A percentile compares a stretch with the other conserved stretches of the same genome.
Evolutionary conservation across 2,797 vertebrate species (phyloP).

Genomic region (Diceros bicornis): DNA sequence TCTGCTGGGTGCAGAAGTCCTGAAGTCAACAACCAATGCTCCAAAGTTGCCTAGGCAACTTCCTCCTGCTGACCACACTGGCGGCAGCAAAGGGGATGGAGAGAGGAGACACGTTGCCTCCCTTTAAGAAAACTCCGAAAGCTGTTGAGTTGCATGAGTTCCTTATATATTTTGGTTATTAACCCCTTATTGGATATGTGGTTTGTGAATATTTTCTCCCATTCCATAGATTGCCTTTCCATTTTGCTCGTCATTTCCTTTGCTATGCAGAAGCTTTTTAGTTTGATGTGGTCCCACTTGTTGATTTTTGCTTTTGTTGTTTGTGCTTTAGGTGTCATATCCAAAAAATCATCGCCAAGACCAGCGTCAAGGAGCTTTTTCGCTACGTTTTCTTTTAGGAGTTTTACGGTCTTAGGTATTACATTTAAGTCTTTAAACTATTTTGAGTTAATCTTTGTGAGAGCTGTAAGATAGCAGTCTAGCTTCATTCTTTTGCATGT

Average conservation of each 20-base stretch:
- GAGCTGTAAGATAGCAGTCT: not conserved
- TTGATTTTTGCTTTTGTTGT: not conserved
- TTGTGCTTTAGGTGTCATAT: not conserved
- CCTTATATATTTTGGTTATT: not conserved
- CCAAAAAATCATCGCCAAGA: not conserved
- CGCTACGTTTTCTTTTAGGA: not conserved
- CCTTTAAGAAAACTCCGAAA: slow-evolving; percentile 14
- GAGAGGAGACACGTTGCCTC: not conserved
- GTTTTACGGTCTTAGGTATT: not conserved
- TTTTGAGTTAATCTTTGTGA: not conserved
- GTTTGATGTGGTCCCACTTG: not conserved
- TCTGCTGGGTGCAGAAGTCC: not conserved
- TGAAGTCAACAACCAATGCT: not conserved
- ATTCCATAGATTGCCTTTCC: not conserved
- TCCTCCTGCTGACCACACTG: not conserved
- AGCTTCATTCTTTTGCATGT: not conserved
- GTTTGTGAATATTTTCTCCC: not conserved
- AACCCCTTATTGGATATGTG: not conserved
- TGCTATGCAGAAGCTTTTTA: not conserved
- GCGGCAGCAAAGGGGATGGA: not conserved
- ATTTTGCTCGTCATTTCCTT: not conserved
- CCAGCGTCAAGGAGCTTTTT: not conserved
- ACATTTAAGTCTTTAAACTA: not conserved
- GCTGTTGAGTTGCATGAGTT: not conserved
- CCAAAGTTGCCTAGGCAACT: slow-evolving; percentile 1